phyloP scores from a whole-genome alignment of 2,888 invertebrate genomes.

The Tetropium fuscum region DNA sequence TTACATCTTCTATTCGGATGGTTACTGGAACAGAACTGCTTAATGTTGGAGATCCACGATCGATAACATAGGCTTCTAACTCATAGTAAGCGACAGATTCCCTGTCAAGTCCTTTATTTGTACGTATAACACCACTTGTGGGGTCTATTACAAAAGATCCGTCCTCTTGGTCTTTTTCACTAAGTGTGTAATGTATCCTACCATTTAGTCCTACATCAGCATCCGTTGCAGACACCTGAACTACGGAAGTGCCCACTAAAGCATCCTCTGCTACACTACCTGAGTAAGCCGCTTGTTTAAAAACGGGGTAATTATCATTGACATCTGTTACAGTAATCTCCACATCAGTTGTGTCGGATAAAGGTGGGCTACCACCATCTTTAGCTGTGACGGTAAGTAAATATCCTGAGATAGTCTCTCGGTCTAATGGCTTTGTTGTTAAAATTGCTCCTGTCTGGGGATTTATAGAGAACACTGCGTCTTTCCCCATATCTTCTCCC shows the following conservation, averaged over 20 bases:
- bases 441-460: slow-evolving; percentile 93
- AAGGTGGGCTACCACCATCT: slow-evolving; percentile 91
- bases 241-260: slow-evolving; percentile 72
- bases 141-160: slow-evolving; percentile 94
- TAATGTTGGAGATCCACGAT: slow-evolving; percentile 78
- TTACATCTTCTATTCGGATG: slow-evolving; percentile 88
- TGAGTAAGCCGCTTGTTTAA: slow-evolving; percentile 84
- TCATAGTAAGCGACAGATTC: slow-evolving; percentile 90
- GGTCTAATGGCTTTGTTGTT: slow-evolving; percentile 86
- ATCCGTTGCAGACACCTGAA: slow-evolving; percentile 79
- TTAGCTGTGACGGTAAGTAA: slow-evolving; percentile 91
- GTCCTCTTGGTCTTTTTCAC: slow-evolving; percentile 81
- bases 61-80: slow-evolving; percentile 88
- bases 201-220: slow-evolving; percentile 91
- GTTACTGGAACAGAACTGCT: slow-evolving; percentile 75
- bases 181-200: slow-evolving; percentile 83
- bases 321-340: slow-evolving; percentile 96
- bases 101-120: slow-evolving; percentile 89
- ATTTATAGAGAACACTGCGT: slow-evolving; percentile 86
- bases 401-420: slow-evolving; percentile 86
- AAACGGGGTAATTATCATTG: slow-evolving; percentile 94
- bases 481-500: slow-evolving; percentile 76
- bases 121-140: slow-evolving; percentile 91
- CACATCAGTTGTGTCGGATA: slow-evolving; percentile 95
- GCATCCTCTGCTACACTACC: slow-evolving; percentile 91